These are phyloP conservation scores for Marmota flaviventris DNA, from an alignment of 2,113 vertebrate species.

Conservation along the genomic window DNA sequence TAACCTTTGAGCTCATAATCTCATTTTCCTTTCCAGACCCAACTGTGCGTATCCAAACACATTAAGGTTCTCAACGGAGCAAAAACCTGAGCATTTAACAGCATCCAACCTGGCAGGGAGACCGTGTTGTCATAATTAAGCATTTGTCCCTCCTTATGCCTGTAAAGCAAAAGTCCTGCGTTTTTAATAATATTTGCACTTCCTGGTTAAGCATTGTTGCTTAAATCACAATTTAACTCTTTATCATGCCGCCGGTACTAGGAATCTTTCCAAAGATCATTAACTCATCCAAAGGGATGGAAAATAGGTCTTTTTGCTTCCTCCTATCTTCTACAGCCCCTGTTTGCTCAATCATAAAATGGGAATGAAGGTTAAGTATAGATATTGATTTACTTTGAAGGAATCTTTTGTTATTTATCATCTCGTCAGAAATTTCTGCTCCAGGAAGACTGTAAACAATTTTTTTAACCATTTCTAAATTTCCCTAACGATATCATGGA, in stretches of 20 bases:
- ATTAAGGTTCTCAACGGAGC: background rate
- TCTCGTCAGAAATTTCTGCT: background rate
- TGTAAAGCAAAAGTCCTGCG: background rate
- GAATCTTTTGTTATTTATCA: background rate
- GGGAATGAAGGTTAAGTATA: background rate
- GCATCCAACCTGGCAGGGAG: background rate
- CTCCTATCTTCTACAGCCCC: background rate
- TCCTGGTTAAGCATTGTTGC: background rate
- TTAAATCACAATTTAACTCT: background rate
- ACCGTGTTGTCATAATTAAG: background rate
- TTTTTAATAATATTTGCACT: background rate
- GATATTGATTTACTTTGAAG: background rate
- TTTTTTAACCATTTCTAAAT: background rate
- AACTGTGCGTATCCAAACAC: background rate
- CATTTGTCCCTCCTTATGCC: background rate
- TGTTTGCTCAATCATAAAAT: background rate
- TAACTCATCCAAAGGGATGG: background rate
- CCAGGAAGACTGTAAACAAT: background rate
- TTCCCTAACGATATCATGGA: background rate
- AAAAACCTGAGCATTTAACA: background rate
- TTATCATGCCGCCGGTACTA: background rate
- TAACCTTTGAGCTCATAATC: background rate
- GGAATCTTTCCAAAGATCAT: background rate
- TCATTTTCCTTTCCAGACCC: slow-evolving; percentile 6
- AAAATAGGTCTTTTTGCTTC: background rate